Percentiles rank a stretch among this genome's conserved stretches.
phyloP scores from a whole-genome alignment of 2,888 invertebrate species.

The Nebria salina region DNA sequence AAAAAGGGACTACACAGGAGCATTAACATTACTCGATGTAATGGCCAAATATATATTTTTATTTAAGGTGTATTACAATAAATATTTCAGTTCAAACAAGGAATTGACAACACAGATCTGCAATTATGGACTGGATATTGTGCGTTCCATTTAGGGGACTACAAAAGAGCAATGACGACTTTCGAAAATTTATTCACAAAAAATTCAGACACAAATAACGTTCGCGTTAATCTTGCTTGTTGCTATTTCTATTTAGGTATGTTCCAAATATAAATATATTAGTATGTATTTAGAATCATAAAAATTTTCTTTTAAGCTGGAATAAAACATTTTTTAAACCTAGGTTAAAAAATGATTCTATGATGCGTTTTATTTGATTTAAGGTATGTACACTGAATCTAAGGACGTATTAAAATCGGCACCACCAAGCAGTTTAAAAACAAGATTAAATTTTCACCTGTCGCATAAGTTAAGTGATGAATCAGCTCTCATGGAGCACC shows the following conservation, averaged over 20 bases:
- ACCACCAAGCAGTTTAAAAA: constrained; percentile 70
- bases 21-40: constrained; percentile 91
- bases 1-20: constrained; percentile 93
- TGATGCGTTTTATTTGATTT: constrained; percentile 55
- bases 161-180: constrained; percentile 80
- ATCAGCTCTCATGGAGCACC: constrained; percentile 81
- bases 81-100: constrained; percentile 66
- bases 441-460: constrained; percentile 89
- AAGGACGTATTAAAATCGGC: constrained; percentile 74
- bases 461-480: constrained; percentile 94
- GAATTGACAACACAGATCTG: constrained; percentile 65
- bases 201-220: constrained; percentile 68
- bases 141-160: constrained; percentile 95
- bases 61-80: constrained; percentile 18
- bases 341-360: too few species aligned
- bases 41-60: constrained; percentile 42
- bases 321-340: too few species aligned
- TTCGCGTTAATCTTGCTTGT: constrained; percentile 86
- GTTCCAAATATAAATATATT: constrained; percentile 55
- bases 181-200: constrained; percentile 70
- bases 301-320: too few species aligned
- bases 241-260: constrained; percentile 95
- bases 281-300: too few species aligned
- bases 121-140: constrained; percentile 95
- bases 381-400: constrained; percentile 79